Conservation (phyloP, 2,888 invertebrate species). For the Gymnoscelis rufifasciata region DNA sequence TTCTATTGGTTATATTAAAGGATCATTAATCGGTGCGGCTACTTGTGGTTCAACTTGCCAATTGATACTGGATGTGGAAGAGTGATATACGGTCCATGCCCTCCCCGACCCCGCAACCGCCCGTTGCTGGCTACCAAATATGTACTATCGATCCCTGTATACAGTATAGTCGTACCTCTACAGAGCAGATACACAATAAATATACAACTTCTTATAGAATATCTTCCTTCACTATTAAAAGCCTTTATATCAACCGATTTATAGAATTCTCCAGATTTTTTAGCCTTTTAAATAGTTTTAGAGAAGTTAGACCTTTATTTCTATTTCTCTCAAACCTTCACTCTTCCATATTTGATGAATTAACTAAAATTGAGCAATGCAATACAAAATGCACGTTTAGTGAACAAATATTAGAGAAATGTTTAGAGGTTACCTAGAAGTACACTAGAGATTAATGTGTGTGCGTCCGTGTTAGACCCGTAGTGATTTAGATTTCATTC, state of each 20-base stretch:
- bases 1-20: constrained; percentile 40
- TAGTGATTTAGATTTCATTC: constrained; percentile 44
- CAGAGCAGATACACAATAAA: constrained; percentile 41
- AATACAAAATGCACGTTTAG: constrained; percentile 68
- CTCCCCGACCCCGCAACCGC: constrained; percentile 24
- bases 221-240: constrained; percentile 19
- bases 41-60: constrained; percentile 62
- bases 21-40: constrained; percentile 58
- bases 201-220: constrained; percentile 34
- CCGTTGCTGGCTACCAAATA: constrained; percentile 31
- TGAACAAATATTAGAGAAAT: constrained; percentile 50
- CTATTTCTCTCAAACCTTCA: constrained; percentile 65
- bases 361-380: constrained; percentile 42
- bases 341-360: constrained; percentile 75
- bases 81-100: constrained; percentile 54
- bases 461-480: constrained; percentile 56
- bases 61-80: constrained; percentile 75
- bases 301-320: constrained; percentile 49
- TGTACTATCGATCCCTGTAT: constrained; percentile 29
- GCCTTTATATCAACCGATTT: constrained; percentile 21
- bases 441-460: constrained; percentile 62
- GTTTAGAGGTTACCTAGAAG: constrained; percentile 53
- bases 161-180: constrained; percentile 20
- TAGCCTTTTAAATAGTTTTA: constrained; percentile 53
- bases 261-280: constrained; percentile 24